Conservation (phyloP, 2,888 invertebrate genomes). For the Micoletzkya japonica region DNA sequence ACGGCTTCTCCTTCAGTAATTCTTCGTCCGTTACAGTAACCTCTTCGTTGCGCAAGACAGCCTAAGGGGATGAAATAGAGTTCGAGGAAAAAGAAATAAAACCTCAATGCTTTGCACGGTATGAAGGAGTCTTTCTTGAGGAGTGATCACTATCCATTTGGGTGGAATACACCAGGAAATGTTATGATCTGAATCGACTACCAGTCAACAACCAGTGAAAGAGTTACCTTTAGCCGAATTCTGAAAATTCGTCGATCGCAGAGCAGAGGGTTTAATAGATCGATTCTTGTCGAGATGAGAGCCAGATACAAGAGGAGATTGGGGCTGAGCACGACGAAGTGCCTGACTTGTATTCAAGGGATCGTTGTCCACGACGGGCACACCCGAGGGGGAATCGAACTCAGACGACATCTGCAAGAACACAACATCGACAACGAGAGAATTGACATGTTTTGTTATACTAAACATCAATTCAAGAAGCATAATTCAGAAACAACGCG, state of each 20-base stretch:
- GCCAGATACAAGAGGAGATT: constrained; percentile 13
- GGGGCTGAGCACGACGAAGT: not conserved
- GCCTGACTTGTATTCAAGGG: not conserved
- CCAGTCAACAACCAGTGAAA: not conserved
- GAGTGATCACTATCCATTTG: not conserved
- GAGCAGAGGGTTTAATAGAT: not conserved
- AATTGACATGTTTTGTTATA: too few relatives aligned
- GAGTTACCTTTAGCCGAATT: not conserved
- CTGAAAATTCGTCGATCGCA: not conserved
- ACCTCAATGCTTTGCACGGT: not conserved
- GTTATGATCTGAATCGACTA: not conserved
- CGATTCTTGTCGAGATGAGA: constrained; percentile 19
- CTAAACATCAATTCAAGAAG: too few relatives aligned
- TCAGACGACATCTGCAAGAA: too few relatives aligned
- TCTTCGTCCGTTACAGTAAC: not conserved
- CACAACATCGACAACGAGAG: too few relatives aligned
- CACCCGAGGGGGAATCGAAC: constrained; percentile 4
- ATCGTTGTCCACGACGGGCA: not conserved
- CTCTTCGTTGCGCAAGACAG: not conserved
- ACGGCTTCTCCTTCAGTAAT: not conserved
- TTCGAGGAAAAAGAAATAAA: not conserved
- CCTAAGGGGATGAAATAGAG: not conserved
- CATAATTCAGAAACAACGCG: too few relatives aligned
- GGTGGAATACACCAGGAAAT: not conserved
- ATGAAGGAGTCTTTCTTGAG: not conserved